Evolutionary conservation across 2,888 invertebrate genomes (phyloP).

Genomic region (Epinotia bilunana): DNA sequence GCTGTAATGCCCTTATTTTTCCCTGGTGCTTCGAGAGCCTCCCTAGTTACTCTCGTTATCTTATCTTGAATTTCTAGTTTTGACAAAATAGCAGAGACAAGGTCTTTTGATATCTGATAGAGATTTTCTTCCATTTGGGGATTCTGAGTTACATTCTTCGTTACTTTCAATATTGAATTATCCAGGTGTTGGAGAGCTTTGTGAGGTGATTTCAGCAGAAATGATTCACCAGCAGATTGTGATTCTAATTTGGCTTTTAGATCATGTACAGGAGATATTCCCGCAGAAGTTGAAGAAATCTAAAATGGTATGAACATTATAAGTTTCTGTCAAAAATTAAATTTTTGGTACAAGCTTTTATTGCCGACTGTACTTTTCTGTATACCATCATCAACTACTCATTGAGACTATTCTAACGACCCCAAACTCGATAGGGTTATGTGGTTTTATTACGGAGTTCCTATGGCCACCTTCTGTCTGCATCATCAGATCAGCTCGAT

Average conservation of each 20-base stretch:
- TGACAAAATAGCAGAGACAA: constrained; percentile 75
- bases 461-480: too few relatives aligned
- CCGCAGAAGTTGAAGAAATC: constrained; percentile 59
- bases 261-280: constrained; percentile 78
- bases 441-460: too few relatives aligned
- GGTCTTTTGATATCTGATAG: constrained; percentile 75
- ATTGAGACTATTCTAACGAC: too few relatives aligned
- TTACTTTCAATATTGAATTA: constrained; percentile 66
- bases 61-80: constrained; percentile 80
- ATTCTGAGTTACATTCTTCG: constrained; percentile 76
- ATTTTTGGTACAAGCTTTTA: too few relatives aligned
- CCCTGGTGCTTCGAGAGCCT: constrained; percentile 77
- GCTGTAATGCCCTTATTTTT: constrained; percentile 78
- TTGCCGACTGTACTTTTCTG: too few relatives aligned
- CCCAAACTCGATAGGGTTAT: too few relatives aligned
- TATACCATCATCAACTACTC: too few relatives aligned
- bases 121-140: constrained; percentile 75
- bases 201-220: constrained; percentile 66
- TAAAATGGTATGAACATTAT: constrained; percentile 47
- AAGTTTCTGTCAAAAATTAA: too few relatives aligned
- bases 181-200: constrained; percentile 73
- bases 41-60: constrained; percentile 77
- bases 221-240: constrained; percentile 58
- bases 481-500: too few relatives aligned
- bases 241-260: constrained; percentile 64